phyloP scores from a whole-genome alignment of 2,888 invertebrate species.

The Capitulum mitella region DNA sequence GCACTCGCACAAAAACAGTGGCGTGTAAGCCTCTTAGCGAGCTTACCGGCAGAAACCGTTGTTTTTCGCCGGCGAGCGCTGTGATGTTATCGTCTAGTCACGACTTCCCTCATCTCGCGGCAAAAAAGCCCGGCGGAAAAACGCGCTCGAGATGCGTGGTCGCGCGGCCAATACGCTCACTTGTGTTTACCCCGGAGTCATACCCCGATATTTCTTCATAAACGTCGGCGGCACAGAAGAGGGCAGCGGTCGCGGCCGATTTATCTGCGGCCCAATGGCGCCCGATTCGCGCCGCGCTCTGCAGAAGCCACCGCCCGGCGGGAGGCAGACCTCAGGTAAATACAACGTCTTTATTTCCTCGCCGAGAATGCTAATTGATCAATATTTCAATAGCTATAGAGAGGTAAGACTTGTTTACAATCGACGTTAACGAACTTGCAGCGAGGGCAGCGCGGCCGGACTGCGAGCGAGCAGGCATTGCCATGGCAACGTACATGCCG shows the following conservation, averaged over 20 bases:
- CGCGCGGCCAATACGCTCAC: not conserved
- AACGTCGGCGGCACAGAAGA: not conserved
- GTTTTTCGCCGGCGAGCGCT: constrained; percentile 19
- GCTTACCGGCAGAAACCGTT: constrained; percentile 21
- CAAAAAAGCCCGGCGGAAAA: not conserved
- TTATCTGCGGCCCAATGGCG: not conserved
- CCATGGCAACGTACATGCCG: not conserved
- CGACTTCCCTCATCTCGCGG: not conserved
- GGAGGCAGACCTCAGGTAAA: not conserved
- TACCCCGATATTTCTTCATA: not conserved
- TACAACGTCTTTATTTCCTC: not conserved
- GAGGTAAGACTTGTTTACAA: not conserved
- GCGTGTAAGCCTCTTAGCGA: constrained; percentile 18
- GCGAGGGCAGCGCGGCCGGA: not conserved
- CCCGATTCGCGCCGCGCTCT: no score
- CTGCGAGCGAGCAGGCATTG: not conserved
- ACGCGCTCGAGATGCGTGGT: not conserved
- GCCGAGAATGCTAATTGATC: not conserved
- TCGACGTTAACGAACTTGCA: not conserved
- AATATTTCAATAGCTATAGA: not conserved
- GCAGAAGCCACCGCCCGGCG: not conserved
- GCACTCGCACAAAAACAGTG: not conserved
- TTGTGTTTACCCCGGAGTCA: not conserved
- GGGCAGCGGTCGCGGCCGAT: not conserved
- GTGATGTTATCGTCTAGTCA: constrained; percentile 23